Percentiles rank a stretch among this genome's conserved stretches.
These are phyloP conservation scores for Galleria mellonella DNA, from an alignment of 1,140 invertebrate species.

Conservation along the genomic window DNA sequence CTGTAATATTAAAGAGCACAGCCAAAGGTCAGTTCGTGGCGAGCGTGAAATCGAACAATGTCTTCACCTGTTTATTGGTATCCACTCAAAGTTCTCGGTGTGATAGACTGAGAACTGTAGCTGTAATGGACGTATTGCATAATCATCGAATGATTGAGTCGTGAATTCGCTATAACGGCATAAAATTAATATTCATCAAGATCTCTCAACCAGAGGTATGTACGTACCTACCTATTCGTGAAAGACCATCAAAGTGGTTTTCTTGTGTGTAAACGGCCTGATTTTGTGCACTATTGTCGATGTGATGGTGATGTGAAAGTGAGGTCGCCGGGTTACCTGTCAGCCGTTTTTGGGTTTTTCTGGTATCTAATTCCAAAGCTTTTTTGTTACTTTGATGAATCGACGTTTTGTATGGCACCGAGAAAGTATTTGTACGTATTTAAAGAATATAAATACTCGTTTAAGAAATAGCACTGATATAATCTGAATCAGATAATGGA, in stretches of 20 bases:
- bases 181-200: slow-evolving; percentile 27
- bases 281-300: slow-evolving; percentile 32
- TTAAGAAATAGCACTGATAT: too few species aligned
- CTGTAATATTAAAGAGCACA: background rate
- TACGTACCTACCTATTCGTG: too few species aligned
- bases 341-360: slow-evolving; percentile 30
- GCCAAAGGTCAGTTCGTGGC: slow-evolving; percentile 3
- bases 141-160: slow-evolving; percentile 28
- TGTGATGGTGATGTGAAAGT: slow-evolving; percentile 30
- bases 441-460: too few species aligned
- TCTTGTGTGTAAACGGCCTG: slow-evolving; percentile 16
- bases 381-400: slow-evolving; percentile 37
- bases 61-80: slow-evolving; percentile 5
- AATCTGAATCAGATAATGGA: too few species aligned
- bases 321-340: slow-evolving; percentile 47
- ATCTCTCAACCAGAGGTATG: slow-evolving; percentile 3
- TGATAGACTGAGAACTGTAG: slow-evolving; percentile 15
- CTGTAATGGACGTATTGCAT: slow-evolving; percentile 29
- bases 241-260: slow-evolving; percentile 2
- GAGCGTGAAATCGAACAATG: slow-evolving; percentile 4
- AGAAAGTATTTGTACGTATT: background rate
- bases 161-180: slow-evolving; percentile 18
- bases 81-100: slow-evolving; percentile 1
- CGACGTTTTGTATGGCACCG: slow-evolving; percentile 14
- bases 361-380: slow-evolving; percentile 8